phyloP scores from a whole-genome alignment of 2,888 invertebrate species.

The Bugulina stolonifera region DNA sequence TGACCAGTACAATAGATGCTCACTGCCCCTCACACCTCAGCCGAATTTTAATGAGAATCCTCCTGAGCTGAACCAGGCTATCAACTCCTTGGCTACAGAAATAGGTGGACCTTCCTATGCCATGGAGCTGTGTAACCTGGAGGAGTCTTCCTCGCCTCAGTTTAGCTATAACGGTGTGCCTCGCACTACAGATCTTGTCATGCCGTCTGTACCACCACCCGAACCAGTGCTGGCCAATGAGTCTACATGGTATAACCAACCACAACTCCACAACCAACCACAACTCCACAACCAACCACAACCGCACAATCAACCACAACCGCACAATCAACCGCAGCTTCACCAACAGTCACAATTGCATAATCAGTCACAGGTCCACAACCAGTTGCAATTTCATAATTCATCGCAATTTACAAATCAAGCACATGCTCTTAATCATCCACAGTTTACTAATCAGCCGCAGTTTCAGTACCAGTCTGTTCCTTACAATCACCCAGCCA shows the following conservation, averaged over 20 bases:
- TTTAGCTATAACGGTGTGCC: not conserved
- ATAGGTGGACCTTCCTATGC: slow-evolving; percentile 8
- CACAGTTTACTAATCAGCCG: too few species aligned
- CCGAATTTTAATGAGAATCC: not conserved
- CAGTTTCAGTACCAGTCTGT: not conserved
- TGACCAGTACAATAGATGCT: slow-evolving; percentile 8
- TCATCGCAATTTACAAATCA: too few species aligned
- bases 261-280: not conserved
- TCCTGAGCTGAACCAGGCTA: slow-evolving; percentile 14
- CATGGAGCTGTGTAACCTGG: slow-evolving; percentile 19
- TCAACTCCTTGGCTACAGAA: slow-evolving; percentile 20
- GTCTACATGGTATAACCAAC: not conserved
- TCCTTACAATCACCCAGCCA: not conserved
- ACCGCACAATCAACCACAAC: not conserved
- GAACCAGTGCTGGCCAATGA: not conserved
- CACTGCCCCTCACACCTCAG: not conserved
- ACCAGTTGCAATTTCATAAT: too few species aligned
- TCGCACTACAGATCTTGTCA: not conserved
- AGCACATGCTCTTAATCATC: too few species aligned
- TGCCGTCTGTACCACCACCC: not conserved
- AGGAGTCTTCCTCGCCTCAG: not conserved
- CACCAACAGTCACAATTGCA: too few species aligned
- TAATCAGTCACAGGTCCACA: too few species aligned
- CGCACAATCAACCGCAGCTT: not conserved
- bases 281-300: not conserved